Conservation (phyloP, 2,113 vertebrate species). For the Gallinago media region DNA sequence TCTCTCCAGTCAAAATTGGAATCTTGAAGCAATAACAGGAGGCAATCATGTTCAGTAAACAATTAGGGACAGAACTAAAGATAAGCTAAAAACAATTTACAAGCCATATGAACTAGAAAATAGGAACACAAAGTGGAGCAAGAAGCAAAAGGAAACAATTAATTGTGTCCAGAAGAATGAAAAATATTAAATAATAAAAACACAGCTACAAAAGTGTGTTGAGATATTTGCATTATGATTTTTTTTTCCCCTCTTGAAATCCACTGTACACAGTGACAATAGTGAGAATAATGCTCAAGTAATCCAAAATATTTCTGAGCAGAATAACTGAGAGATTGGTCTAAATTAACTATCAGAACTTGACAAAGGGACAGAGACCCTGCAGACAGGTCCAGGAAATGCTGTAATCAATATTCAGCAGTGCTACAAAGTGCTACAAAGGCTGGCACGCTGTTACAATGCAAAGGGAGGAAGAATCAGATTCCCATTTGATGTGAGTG, state of each 20-base stretch:
- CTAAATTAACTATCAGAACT: neutral
- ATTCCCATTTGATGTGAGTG: neutral
- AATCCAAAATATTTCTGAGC: neutral
- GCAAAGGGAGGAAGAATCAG: neutral
- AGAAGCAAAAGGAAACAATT: neutral
- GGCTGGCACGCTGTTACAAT: neutral
- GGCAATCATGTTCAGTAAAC: constrained; percentile 3
- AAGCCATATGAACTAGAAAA: constrained; percentile 51
- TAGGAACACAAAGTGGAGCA: neutral
- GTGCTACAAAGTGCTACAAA: neutral
- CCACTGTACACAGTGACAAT: neutral
- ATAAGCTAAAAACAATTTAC: constrained; percentile 16
- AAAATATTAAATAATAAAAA: neutral
- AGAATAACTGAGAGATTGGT: neutral
- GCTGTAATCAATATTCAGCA: neutral
- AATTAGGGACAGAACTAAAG: constrained; percentile 15
- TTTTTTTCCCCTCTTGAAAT: neutral
- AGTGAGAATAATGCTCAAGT: neutral
- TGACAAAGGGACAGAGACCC: neutral
- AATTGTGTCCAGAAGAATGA: neutral
- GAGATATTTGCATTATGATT: neutral
- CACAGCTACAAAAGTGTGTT: neutral
- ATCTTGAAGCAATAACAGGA: constrained; percentile 23
- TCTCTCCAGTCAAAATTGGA: neutral
- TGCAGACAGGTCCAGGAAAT: neutral